Base-by-base conservation (phyloP, 2,113 vertebrate species). In the Aspidoscelis tigris region DNA sequence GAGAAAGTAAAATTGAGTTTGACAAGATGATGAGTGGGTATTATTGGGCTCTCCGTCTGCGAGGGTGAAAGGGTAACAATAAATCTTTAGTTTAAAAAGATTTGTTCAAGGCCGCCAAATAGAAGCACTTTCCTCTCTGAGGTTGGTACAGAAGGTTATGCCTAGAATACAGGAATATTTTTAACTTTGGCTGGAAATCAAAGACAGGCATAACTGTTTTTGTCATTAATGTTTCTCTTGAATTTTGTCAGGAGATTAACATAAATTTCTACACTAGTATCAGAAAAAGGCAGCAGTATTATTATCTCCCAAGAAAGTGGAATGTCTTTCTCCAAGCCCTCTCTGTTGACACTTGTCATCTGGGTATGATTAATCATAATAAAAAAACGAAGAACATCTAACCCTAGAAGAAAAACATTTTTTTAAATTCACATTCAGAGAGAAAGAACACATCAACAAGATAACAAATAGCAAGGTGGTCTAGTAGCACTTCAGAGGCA, bases 141-240 rank as follows among this genome's bases (percentile, higher is more conserved):
- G 75, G 70, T 78, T 14, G 53, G 66, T 71, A 79, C 73, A 77
- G 73, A 70, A 71, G 33, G 79, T 70, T 75, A 61, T 18, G 16
- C 41, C 65, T 81, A 76, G 50, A 86, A 33, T 58, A 61, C 33
- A 76, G 44, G 53, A 41, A 41, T 79, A 79, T 85, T 85, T 72
- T 73, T 80, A 85, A 55, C 83, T 39, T 65, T 78, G 68, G 68
- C 72, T 83, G 44, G 53, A 82, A 44, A 74, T 64, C 80, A 61
- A 44, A 74, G 69, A 53, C 39, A 82, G 7, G 16, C 53, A 69
- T 53, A 82, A 43, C 80, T 26, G 14, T 72, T 73, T 61, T 64
- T 18, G 8, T n/a, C 65, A 65, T 74, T 74, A 73, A 64, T 24
- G 65, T 82, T 82, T 64, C 74, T 82, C 47, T 65, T 75, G 55